Base-by-base conservation (phyloP, 2,888 invertebrate species). In the Nomada lathburiana region DNA sequence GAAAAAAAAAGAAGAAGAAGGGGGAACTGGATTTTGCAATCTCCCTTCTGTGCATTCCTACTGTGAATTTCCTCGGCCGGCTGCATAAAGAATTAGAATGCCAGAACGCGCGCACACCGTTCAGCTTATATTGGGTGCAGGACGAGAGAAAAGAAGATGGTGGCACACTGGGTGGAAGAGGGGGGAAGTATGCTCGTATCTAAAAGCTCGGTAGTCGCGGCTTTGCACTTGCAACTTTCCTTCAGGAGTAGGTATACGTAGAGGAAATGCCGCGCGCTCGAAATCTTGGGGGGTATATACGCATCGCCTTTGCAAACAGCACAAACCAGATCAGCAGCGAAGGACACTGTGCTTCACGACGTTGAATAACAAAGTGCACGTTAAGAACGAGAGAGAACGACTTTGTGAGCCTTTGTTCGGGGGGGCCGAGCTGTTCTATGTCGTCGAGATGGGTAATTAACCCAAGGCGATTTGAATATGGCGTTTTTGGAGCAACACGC, bases 21-120 rank as follows among this genome's bases (percentile, higher is more conserved):
- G 68, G 84, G 83, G 71, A 88, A 90, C 88, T 88, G 88, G 90
- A 90, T 90, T 87, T 87, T 88, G 88, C 87, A 86, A 86, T 80
- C 85, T 84, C 86, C 88, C 85, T 86, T 85, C 83, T 76, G 81
- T 79, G 78, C 86, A 82, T 80, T 82, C 75, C 80, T 83, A 84
- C 82, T 80, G 71, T 79, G 82, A 83, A 74, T 81, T 85, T 85
- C 80, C 85, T 81, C 78, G 55, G 76, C 79, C 74, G 82, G 85
- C 81, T 86, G 88, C 88, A 88, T 88, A 87, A 80, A 85, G 88
- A 88, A 88, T 88, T 86, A 88, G 88, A 88, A 88, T 83, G 76
- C 78, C 74, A 52, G 69, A 73, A 78, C 80, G 53, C 75, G 76
- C 68, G 69, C 64, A n/a, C 68, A 60, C 36, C 47, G 65, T 44